phyloP scores from a whole-genome alignment of 2,113 vertebrate genomes.

The Mesitornis unicolor region DNA sequence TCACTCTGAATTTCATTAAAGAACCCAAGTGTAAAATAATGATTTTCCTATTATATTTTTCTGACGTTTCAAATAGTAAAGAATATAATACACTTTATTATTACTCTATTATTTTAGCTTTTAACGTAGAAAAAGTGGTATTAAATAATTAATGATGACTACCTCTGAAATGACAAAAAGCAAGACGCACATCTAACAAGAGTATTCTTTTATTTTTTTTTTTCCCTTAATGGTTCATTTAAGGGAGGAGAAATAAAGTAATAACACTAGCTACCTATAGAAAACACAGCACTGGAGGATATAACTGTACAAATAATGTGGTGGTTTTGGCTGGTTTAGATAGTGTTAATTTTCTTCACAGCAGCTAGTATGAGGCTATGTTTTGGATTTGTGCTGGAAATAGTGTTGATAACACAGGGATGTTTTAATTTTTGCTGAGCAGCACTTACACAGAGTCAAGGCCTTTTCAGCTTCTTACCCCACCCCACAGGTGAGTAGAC shows the following conservation, averaged over 20 bases:
- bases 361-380: too few relatives aligned
- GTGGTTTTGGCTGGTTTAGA: too few relatives aligned
- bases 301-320: neutral
- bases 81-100: neutral
- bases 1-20: neutral
- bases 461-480: too few relatives aligned
- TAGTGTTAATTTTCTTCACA: too few relatives aligned
- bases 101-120: neutral
- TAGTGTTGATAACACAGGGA: too few relatives aligned
- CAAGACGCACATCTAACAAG: neutral
- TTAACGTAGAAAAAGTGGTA: neutral
- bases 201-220: neutral
- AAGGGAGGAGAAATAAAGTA: neutral
- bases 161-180: neutral
- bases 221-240: neutral
- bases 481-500: too few relatives aligned
- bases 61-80: neutral
- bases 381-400: too few relatives aligned
- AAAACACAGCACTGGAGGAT: neutral
- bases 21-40: neutral
- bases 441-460: too few relatives aligned
- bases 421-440: too few relatives aligned
- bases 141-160: neutral
- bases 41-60: neutral
- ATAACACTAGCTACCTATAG: neutral